Evolutionary conservation across 1,140 invertebrate genomes (phyloP).

Genomic region (Ptiloglossa arizonensis): DNA sequence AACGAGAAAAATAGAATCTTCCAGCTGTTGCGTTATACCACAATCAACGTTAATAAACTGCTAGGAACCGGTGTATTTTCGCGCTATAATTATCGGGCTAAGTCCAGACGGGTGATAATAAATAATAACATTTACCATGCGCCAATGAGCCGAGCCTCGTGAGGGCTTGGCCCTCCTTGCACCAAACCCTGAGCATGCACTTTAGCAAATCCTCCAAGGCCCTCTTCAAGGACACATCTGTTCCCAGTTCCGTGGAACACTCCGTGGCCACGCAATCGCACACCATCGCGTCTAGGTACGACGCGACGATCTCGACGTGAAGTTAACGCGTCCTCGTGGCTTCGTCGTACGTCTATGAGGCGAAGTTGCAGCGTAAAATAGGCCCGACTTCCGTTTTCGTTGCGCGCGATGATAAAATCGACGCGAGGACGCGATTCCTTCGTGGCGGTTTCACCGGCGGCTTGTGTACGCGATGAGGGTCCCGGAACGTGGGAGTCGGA

Average conservation of each 20-base stretch:
- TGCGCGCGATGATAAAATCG: neutral
- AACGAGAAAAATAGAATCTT: too few relatives aligned
- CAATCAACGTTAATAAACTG: too few relatives aligned
- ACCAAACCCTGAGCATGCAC: constrained; percentile 91
- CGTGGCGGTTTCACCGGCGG: neutral
- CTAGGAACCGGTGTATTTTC: too few relatives aligned
- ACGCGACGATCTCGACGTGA: neutral
- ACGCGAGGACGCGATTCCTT: neutral
- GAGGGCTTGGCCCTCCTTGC: constrained; percentile 87
- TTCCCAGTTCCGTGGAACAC: constrained; percentile 76
- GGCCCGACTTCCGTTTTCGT: neutral
- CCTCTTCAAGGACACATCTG: constrained; percentile 83
- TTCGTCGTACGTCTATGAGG: too few relatives aligned
- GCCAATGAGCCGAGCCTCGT: constrained; percentile 73
- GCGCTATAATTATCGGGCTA: too few relatives aligned
- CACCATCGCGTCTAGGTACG: constrained; percentile 69
- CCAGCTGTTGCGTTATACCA: too few relatives aligned
- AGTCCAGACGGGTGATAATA: neutral
- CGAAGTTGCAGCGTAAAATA: neutral
- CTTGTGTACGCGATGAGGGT: neutral
- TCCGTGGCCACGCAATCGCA: constrained; percentile 75
- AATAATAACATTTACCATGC: constrained; percentile 68
- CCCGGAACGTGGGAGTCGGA: constrained; percentile 17
- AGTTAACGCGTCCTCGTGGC: constrained; percentile 9
- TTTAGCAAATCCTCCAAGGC: constrained; percentile 90